Base-by-base conservation (phyloP, 2,113 vertebrate species). In the Scortum barcoo region DNA sequence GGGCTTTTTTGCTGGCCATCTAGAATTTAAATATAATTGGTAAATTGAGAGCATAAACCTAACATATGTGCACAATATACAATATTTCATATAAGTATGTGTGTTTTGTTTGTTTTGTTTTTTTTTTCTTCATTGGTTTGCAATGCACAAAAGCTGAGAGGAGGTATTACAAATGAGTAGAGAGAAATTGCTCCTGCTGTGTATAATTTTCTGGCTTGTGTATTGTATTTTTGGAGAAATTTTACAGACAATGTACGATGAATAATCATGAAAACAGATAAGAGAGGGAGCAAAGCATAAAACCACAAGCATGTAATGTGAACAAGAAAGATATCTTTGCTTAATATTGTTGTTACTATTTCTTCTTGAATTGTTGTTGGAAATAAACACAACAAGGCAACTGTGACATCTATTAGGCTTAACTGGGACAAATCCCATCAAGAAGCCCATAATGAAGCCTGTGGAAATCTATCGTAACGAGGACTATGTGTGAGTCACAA, bases 371-470 rank as follows among this genome's bases (percentile, higher is more conserved):
- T 10, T n/a, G 60, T 24, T 72, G 22, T 44, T 53, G 17, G 5
- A 63, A 40, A 42, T 48, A 74, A 16, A 56, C 19, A 17, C 53
- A 51, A 80, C 33, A 76, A 50, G 76, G 76, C 24, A 65, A 53
- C 74, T 42, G 1, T 74, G 63, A 54, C 83, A 72, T 67, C 19
- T 76, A 53, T 70, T 66, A 46, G 9, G 14, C 24, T 86, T 60
- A 87, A 76, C 5, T 61, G 81, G 9, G 57, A 70, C 48, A 83
- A 83, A 83, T 69, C 42, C 68, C 53, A 63, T 76, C 40, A 68
- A 68, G n/a, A 78, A 8, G 36, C 38, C 17, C 40, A 28, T 12
- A 61, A 56, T 72, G 51, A 61, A 54, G 48, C 57, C 44, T 48
- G 44, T 38, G 38, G n/a, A 78, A 62, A 78, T 78, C 24, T 26